Conservation (phyloP, 2,888 invertebrate genomes). For the Tuberolachnus salignus region DNA sequence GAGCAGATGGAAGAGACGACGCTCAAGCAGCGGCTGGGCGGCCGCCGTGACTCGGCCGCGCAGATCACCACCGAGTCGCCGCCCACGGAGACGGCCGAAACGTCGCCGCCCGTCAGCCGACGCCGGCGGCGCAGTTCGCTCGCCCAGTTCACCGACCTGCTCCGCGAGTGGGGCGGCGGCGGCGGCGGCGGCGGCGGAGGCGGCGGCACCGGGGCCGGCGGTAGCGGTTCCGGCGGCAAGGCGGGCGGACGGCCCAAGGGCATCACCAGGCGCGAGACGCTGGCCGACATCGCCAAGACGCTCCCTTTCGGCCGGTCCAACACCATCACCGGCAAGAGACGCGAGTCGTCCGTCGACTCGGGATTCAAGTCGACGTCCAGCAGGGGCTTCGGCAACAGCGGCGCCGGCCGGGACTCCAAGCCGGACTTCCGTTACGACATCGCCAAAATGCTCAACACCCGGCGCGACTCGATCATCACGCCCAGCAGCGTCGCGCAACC, state of each 20-base stretch:
- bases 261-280: conserved; percentile 82
- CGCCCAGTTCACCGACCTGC: conserved; percentile 85
- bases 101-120: conserved; percentile 68
- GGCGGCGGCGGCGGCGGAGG: conserved; percentile 66
- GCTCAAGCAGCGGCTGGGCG: conserved; percentile 81
- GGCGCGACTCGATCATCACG: conserved; percentile 45
- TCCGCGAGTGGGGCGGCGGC: conserved; percentile 81
- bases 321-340: conserved; percentile 73
- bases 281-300: conserved; percentile 85
- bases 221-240: conserved; percentile 74
- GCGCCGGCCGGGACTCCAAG: conserved; percentile 65
- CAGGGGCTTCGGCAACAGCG: conserved; percentile 63
- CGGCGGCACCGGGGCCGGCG: conserved; percentile 79
- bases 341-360: conserved; percentile 87
- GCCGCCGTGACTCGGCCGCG: conserved; percentile 86
- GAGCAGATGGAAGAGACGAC: conserved; percentile 87
- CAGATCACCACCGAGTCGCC: conserved; percentile 86
- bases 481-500: conserved; percentile 23
- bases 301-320: conserved; percentile 79
- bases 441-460: conserved; percentile 47
- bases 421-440: conserved; percentile 60
- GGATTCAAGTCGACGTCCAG: conserved; percentile 74
- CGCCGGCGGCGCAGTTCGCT: conserved; percentile 82
- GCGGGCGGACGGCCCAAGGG: conserved; percentile 67
- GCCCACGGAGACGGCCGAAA: conserved; percentile 74